phyloP scores from a whole-genome alignment of 2,797 vertebrate species.

The Hippocampus kuda region DNA sequence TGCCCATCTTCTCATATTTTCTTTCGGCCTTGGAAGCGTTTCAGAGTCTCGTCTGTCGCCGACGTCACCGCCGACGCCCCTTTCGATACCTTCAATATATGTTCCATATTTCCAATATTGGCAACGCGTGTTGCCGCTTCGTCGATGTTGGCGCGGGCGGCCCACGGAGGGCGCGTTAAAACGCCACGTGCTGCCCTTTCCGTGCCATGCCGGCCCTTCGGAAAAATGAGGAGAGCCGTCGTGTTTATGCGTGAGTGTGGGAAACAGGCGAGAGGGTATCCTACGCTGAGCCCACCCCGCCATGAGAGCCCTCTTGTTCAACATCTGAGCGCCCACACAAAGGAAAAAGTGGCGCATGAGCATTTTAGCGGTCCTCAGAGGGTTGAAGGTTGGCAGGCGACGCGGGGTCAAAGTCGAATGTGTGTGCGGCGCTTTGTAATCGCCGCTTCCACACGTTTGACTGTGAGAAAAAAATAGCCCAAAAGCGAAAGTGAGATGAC shows the following conservation, averaged over 20 bases:
- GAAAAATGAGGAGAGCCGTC: constrained; percentile 47
- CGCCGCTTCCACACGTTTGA: not conserved
- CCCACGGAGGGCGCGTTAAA: constrained; percentile 52
- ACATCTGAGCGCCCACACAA: constrained; percentile 31
- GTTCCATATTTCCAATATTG: not conserved
- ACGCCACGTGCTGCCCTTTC: constrained; percentile 48
- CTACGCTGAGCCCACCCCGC: constrained; percentile 36
- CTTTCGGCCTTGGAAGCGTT: constrained; percentile 46
- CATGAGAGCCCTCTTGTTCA: constrained; percentile 55
- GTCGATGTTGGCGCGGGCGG: constrained; percentile 34
- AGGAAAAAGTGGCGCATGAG: constrained; percentile 45
- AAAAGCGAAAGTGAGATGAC: constrained; percentile 44
- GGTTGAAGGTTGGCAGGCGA: constrained; percentile 53
- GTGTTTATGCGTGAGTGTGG: constrained; percentile 26
- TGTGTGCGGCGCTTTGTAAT: constrained; percentile 1
- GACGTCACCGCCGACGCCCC: not conserved
- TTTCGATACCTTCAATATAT: not conserved
- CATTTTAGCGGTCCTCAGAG: constrained; percentile 48
- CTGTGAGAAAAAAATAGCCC: constrained; percentile 25
- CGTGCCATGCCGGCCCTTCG: constrained; percentile 45
- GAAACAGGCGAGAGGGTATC: constrained; percentile 56
- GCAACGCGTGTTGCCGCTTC: not conserved
- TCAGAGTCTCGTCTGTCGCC: constrained; percentile 33
- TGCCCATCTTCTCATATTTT: constrained; percentile 35
- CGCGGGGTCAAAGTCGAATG: constrained; percentile 12